Evolutionary conservation across 1,140 invertebrate species (phyloP).

Genomic region (Trinorchestia longiramus): DNA sequence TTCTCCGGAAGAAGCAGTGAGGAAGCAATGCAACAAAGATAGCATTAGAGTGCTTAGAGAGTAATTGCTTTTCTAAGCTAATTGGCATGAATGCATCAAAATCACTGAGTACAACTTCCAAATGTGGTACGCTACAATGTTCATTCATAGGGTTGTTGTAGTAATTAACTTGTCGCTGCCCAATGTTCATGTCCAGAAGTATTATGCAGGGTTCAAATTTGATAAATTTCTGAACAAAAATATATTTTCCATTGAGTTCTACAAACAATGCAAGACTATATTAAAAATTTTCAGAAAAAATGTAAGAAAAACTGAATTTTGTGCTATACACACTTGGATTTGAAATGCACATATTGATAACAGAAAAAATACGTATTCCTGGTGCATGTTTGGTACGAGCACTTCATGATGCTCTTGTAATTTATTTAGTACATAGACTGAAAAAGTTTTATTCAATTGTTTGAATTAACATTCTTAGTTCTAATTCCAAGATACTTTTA

Average conservation of each 20-base stretch:
- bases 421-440: background rate
- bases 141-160: background rate
- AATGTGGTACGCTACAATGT: background rate
- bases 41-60: background rate
- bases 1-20: background rate
- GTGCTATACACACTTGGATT: too few species aligned
- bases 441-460: background rate
- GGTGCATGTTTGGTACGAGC: background rate
- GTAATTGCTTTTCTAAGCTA: background rate
- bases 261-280: too few species aligned
- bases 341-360: background rate
- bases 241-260: background rate
- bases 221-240: background rate
- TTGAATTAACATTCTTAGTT: background rate
- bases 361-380: background rate
- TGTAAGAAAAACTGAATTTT: too few species aligned
- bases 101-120: background rate
- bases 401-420: background rate
- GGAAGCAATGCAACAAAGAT: background rate
- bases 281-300: too few species aligned
- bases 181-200: background rate
- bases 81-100: background rate
- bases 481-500: background rate
- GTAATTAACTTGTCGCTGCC: background rate
- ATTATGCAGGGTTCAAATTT: background rate